These are phyloP conservation scores for Saimiri boliviensis DNA, from an alignment of 2,113 vertebrate species.

Conservation along the genomic window DNA sequence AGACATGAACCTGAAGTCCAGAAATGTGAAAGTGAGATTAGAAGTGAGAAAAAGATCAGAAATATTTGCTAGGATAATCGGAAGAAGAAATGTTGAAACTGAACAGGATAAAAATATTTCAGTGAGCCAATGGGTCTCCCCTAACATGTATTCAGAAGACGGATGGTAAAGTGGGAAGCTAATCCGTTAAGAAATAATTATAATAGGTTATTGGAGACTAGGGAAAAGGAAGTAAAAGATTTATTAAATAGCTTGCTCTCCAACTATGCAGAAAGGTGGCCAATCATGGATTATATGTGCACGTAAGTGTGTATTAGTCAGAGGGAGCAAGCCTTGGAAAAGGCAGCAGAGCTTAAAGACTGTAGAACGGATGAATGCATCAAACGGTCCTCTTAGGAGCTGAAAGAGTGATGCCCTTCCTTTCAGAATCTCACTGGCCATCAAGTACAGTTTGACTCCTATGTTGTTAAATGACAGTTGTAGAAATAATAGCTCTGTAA, in stretches of 20 bases:
- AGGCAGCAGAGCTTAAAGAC: not conserved
- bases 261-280: constrained; percentile 9
- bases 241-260: constrained; percentile 35
- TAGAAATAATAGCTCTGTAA: constrained; percentile 1
- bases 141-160: not conserved
- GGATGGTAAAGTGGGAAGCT: constrained; percentile 48
- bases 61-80: constrained; percentile 20
- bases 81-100: constrained; percentile 16
- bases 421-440: not conserved
- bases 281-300: not conserved
- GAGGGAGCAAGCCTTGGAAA: not conserved
- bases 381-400: not conserved
- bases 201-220: not conserved
- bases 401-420: not conserved
- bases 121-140: constrained; percentile 27
- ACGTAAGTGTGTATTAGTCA: not conserved
- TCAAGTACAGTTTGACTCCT: not conserved
- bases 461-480: constrained; percentile 13
- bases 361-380: not conserved
- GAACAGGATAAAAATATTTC: constrained; percentile 47
- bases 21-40: not conserved
- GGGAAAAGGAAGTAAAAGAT: constrained; percentile 43
- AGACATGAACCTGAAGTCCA: not conserved
- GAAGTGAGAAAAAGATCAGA: not conserved
- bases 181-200: constrained; percentile 56